Evolutionary conservation across 1,140 invertebrate species (phyloP).

Genomic region (Scaptodrosophila lebanonensis): DNA sequence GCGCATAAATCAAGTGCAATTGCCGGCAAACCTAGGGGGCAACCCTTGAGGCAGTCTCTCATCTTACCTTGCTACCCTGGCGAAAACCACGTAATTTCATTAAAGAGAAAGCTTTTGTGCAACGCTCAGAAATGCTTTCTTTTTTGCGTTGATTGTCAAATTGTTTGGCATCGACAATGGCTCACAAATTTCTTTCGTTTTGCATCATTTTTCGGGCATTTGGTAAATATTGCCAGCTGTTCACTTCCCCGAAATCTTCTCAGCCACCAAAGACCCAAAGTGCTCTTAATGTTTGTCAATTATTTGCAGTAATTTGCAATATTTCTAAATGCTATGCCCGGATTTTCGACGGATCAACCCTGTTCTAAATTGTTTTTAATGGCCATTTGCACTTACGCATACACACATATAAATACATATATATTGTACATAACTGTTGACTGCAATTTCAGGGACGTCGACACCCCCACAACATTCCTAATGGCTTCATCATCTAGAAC

Average conservation of each 20-base stretch:
- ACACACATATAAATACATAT: no score
- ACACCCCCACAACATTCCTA: slow-evolving; percentile 23
- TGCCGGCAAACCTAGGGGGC: slow-evolving; percentile 10
- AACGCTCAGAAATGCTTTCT: slow-evolving; percentile 16
- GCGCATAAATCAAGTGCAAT: slow-evolving; percentile 57
- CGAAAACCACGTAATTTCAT: slow-evolving; percentile 56
- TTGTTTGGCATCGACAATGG: slow-evolving; percentile 28
- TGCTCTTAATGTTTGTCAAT: slow-evolving; percentile 68
- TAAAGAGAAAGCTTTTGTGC: slow-evolving; percentile 60
- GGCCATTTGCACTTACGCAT: slow-evolving; percentile 72
- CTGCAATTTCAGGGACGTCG: slow-evolving; percentile 19
- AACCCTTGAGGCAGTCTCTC: no score
- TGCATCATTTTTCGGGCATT: slow-evolving; percentile 38
- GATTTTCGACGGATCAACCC: slow-evolving; percentile 25
- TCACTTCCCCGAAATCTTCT: background rate
- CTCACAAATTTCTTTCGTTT: slow-evolving; percentile 18
- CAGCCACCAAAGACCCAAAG: background rate
- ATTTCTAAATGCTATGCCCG: slow-evolving; percentile 60
- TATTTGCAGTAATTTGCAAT: slow-evolving; percentile 75
- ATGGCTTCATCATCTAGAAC: slow-evolving; percentile 59
- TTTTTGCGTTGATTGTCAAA: slow-evolving; percentile 27
- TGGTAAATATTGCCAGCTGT: slow-evolving; percentile 45
- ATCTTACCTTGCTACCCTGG: background rate
- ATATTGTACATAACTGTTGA: slow-evolving; percentile 34
- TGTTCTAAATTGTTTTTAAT: slow-evolving; percentile 74